Evolutionary conservation across 1,140 invertebrate genomes (phyloP).

Genomic region (Polyergus mexicanus): DNA sequence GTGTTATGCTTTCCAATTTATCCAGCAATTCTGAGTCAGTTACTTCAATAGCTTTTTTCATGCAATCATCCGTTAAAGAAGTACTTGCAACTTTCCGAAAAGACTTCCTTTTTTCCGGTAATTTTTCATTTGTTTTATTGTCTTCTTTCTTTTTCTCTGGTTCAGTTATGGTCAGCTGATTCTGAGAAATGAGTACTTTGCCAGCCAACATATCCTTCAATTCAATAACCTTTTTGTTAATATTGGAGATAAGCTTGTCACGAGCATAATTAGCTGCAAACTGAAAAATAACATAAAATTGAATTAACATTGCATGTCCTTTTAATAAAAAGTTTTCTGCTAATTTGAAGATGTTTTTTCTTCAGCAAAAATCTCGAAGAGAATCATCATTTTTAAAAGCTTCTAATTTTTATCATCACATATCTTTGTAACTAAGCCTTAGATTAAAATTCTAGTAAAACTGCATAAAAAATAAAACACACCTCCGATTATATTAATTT

Average conservation of each 20-base stretch:
- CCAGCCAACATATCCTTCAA: constrained; percentile 90
- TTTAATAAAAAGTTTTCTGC: too few relatives aligned
- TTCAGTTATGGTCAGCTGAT: constrained; percentile 82
- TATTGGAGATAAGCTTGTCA: constrained; percentile 92
- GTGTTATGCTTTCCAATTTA: constrained; percentile 89
- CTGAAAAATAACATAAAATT: constrained; percentile 81
- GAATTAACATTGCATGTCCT: not conserved
- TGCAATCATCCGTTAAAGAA: constrained; percentile 87
- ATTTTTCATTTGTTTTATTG: constrained; percentile 74
- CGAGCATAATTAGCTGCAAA: constrained; percentile 97
- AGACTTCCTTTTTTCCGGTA: constrained; percentile 88
- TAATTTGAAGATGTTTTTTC: too few relatives aligned
- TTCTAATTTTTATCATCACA: too few relatives aligned
- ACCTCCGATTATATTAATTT: too few relatives aligned
- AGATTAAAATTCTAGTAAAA: too few relatives aligned
- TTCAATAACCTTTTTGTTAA: constrained; percentile 92
- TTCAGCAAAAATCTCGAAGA: too few relatives aligned
- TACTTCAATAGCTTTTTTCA: constrained; percentile 88
- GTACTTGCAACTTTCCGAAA: constrained; percentile 89
- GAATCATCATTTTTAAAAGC: too few relatives aligned
- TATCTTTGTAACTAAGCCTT: too few relatives aligned
- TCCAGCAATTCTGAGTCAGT: constrained; percentile 90
- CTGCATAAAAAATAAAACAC: too few relatives aligned
- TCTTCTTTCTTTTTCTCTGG: constrained; percentile 84
- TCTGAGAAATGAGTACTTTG: constrained; percentile 81